Evolutionary conservation across 1,140 invertebrate genomes (phyloP).

Genomic region (Eumeta japonica): DNA sequence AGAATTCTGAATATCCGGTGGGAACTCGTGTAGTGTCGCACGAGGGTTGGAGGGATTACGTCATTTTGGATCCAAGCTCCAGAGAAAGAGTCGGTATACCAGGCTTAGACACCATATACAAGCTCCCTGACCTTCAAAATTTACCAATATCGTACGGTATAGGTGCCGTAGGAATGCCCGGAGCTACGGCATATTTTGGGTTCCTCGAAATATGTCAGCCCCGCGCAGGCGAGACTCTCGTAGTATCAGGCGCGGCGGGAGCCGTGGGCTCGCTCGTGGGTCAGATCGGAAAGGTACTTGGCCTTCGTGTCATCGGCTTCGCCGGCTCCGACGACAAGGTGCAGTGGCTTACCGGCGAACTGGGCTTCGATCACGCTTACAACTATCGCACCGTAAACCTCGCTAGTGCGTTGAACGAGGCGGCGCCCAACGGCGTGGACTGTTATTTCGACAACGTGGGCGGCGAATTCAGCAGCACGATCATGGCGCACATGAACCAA

Average conservation of each 20-base stretch:
- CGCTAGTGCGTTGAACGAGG: constrained; percentile 53
- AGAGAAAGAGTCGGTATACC: too few relatives aligned
- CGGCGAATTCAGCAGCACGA: constrained; percentile 61
- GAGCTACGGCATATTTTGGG: constrained; percentile 72
- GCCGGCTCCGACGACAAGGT: constrained; percentile 71
- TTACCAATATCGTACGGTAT: constrained; percentile 26
- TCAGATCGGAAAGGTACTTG: constrained; percentile 72
- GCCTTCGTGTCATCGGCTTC: constrained; percentile 71
- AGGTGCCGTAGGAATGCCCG: constrained; percentile 37
- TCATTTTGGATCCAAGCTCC: constrained; percentile 23
- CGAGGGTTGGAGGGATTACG: constrained; percentile 61
- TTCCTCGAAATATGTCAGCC: constrained; percentile 69
- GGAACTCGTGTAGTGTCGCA: constrained; percentile 56
- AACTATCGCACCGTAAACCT: constrained; percentile 71
- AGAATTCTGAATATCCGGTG: constrained; percentile 51
- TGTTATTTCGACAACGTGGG: constrained; percentile 66
- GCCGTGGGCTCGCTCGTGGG: constrained; percentile 72
- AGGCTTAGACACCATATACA: constrained; percentile 13
- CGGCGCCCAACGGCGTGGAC: constrained; percentile 67
- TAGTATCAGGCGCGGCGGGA: constrained; percentile 66
- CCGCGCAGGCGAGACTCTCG: constrained; percentile 67
- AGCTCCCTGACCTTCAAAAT: constrained; percentile 29
- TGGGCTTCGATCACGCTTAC: constrained; percentile 70
- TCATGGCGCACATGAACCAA: constrained; percentile 62
- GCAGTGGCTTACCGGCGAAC: constrained; percentile 64